Conservation (phyloP, 2,797 vertebrate species). For the Champsocephalus gunnari region DNA sequence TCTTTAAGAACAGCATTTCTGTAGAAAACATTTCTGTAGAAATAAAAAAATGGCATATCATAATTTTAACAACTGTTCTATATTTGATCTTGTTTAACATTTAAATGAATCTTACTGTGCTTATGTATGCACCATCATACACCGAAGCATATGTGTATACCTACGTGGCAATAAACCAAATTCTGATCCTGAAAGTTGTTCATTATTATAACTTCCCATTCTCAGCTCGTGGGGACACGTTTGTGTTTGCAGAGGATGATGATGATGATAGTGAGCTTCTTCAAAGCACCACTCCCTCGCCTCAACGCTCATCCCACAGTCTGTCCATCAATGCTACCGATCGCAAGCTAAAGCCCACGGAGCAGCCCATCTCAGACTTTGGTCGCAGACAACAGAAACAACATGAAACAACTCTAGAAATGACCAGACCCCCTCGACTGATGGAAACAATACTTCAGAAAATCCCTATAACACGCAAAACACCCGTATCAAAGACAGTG, state of each 20-base stretch:
- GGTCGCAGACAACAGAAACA: not conserved
- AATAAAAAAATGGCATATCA: too few species aligned
- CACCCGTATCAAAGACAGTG: not conserved
- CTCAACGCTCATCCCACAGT: fast-evolving
- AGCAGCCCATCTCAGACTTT: slow-evolving; percentile 23
- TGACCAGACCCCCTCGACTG: slow-evolving; percentile 36
- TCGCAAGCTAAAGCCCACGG: slow-evolving; percentile 16
- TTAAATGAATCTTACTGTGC: too few species aligned
- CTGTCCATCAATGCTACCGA: not conserved
- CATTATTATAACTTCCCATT: slow-evolving; percentile 2
- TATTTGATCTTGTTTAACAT: too few species aligned
- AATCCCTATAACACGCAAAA: not conserved
- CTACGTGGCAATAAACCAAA: too few species aligned
- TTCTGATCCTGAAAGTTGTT: not conserved
- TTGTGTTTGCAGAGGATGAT: slow-evolving; percentile 85
- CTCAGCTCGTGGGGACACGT: slow-evolving; percentile 93
- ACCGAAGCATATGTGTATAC: not conserved
- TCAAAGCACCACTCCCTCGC: slow-evolving; percentile 47
- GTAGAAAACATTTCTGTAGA: not conserved
- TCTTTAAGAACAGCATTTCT: not conserved
- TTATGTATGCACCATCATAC: too few species aligned
- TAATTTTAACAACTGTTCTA: too few species aligned
- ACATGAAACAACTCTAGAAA: slow-evolving; percentile 38
- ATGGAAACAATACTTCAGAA: not conserved
- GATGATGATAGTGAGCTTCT: slow-evolving; percentile 60